Percentiles rank a stretch among this genome's conserved stretches.
Conservation (phyloP, 2,888 invertebrate genomes). For the Cybosia mesomella region DNA sequence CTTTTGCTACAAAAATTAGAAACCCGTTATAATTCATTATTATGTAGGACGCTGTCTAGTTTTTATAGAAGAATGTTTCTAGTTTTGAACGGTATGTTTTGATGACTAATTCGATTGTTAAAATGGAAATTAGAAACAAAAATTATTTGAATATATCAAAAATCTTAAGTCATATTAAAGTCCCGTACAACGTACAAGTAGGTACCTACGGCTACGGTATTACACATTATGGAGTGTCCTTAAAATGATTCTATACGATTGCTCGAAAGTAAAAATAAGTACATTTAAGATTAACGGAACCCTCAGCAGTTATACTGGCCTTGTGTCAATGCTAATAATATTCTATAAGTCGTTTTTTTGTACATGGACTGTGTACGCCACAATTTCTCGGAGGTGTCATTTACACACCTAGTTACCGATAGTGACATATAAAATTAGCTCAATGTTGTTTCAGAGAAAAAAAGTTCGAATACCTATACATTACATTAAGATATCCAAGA, state of each 20-base stretch:
- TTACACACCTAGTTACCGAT: conserved; percentile 17
- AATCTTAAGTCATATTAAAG: conserved; percentile 10
- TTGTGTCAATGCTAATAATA: conserved; percentile 32
- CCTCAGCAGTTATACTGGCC: conserved; percentile 44
- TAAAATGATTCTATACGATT: conserved; percentile 32
- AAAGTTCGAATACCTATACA: conserved; percentile 63
- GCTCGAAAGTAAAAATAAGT: conserved; percentile 35
- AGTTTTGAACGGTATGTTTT: conserved; percentile 48
- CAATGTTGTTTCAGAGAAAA: conserved; percentile 55
- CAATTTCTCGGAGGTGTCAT: conserved; percentile 22
- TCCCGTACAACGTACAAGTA: conserved; percentile 13
- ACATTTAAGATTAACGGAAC: conserved; percentile 52
- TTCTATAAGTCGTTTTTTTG: conserved; percentile 31
- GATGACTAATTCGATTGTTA: conserved; percentile 43
- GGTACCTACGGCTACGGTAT: too few species aligned
- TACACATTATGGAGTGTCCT: conserved; percentile 19
- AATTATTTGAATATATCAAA: conserved; percentile 20
- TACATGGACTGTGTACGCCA: conserved; percentile 28
- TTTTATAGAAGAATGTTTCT: conserved; percentile 36
- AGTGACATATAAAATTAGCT: conserved; percentile 8
- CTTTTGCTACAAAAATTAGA: conserved; percentile 58
- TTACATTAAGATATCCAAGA: conserved; percentile 59
- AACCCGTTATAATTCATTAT: conserved; percentile 57
- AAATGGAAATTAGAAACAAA: conserved; percentile 38
- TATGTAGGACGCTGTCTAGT: conserved; percentile 39